phyloP scores from a whole-genome alignment of 2,113 vertebrate species.

The Calyptommatus sinebrachiatus region DNA sequence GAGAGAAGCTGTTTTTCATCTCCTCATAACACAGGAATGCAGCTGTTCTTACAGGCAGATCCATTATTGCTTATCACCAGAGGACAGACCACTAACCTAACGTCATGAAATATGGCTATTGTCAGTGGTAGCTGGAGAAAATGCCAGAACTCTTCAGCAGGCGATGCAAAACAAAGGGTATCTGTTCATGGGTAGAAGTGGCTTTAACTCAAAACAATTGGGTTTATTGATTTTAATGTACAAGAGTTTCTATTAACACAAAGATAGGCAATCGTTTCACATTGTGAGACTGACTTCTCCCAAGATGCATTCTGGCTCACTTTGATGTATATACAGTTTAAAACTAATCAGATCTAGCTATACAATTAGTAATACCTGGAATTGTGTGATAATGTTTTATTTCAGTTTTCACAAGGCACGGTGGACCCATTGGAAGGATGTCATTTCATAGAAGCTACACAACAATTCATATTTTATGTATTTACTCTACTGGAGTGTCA shows the following conservation, averaged over 20 bases:
- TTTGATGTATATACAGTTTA: conserved; percentile 12
- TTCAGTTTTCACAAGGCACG: not conserved
- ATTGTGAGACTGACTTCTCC: conserved; percentile 42
- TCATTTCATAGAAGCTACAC: not conserved
- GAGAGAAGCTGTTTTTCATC: conserved; percentile 81
- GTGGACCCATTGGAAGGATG: not conserved
- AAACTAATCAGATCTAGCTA: not conserved
- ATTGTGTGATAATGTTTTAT: not conserved
- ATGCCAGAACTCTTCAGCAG: conserved; percentile 39
- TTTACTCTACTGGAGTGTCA: not conserved
- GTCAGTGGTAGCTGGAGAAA: conserved; percentile 71
- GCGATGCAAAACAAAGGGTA: conserved; percentile 46
- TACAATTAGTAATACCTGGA: not conserved
- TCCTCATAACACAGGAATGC: conserved; percentile 75
- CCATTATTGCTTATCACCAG: conserved; percentile 94
- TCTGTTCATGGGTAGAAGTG: conserved; percentile 38
- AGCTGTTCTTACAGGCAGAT: conserved; percentile 78
- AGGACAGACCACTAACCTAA: conserved; percentile 76
- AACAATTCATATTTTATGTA: not conserved
- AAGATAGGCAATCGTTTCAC: conserved; percentile 65
- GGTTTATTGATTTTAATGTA: conserved; percentile 63
- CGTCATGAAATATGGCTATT: conserved; percentile 88
- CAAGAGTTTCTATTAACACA: conserved; percentile 50
- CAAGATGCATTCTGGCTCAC: not conserved
- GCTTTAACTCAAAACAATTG: conserved; percentile 68